Evolutionary conservation across 2,113 vertebrate genomes (phyloP).

Genomic region (Monopterus albus): DNA sequence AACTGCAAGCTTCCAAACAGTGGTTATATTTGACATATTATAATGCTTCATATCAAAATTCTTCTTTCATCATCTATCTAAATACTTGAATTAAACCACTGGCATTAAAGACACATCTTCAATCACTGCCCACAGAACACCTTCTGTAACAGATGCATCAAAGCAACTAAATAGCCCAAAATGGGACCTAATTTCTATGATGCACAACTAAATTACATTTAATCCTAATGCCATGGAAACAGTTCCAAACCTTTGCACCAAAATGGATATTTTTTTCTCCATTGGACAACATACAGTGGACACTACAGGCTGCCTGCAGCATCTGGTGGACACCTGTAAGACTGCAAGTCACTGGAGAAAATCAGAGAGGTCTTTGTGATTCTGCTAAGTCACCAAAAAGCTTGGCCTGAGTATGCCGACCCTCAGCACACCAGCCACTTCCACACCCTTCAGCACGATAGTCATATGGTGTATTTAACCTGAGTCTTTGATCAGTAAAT

Average conservation of each 20-base stretch:
- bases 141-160: conserved; percentile 44
- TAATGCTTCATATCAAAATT: conserved; percentile 38
- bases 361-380: conserved; percentile 42
- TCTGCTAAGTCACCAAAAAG: conserved; percentile 54
- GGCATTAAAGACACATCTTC: conserved; percentile 42
- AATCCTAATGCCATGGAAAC: conserved; percentile 54
- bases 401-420: conserved; percentile 27
- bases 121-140: conserved; percentile 20
- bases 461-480: conserved; percentile 27
- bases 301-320: conserved; percentile 69
- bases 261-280: conserved; percentile 33
- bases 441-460: not conserved
- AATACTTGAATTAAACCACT: conserved; percentile 32
- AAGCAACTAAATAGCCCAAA: conserved; percentile 45
- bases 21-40: conserved; percentile 18
- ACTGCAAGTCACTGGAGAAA: conserved; percentile 64
- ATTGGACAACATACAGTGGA: conserved; percentile 38
- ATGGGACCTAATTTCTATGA: conserved; percentile 40
- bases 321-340: conserved; percentile 80
- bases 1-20: conserved; percentile 11
- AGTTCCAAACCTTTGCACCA: conserved; percentile 28
- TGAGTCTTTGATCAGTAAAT: conserved; percentile 34
- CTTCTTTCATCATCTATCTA: conserved; percentile 40
- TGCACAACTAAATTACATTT: conserved; percentile 52
- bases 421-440: conserved; percentile 16